Evolutionary conservation across 2,888 invertebrate genomes (phyloP).

Genomic region (Morpho achilles): DNA sequence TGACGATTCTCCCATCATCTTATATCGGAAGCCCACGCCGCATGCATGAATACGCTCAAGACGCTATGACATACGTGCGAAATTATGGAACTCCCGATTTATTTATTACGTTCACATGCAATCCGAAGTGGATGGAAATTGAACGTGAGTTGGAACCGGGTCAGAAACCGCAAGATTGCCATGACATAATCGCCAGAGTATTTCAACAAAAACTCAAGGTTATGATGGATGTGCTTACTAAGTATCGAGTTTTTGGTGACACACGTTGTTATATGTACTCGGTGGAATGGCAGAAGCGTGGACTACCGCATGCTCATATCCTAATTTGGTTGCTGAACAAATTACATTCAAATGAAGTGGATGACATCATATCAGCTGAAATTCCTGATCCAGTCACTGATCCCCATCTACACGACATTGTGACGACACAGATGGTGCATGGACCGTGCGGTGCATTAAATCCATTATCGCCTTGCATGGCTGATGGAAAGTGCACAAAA

Average conservation of each 20-base stretch:
- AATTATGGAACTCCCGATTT: constrained; percentile 12
- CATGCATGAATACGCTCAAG: constrained; percentile 11
- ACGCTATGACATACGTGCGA: constrained; percentile 16
- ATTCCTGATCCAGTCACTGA: constrained; percentile 29
- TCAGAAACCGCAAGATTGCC: constrained; percentile 12
- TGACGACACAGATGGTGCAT: constrained; percentile 50
- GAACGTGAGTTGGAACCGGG: background rate
- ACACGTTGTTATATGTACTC: constrained; percentile 15
- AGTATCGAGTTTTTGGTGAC: constrained; percentile 10
- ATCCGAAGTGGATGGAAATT: constrained; percentile 14
- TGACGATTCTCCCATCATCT: constrained; percentile 16
- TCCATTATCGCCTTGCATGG: constrained; percentile 47
- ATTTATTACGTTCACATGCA: constrained; percentile 15
- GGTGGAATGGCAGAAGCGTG: constrained; percentile 8
- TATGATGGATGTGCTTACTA: constrained; percentile 3
- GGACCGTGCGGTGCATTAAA: constrained; percentile 51
- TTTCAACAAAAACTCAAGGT: constrained; percentile 8
- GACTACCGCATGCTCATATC: constrained; percentile 4
- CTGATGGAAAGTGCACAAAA: constrained; percentile 40
- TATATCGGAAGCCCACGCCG: constrained; percentile 15
- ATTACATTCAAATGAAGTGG: constrained; percentile 31
- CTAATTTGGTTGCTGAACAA: constrained; percentile 31
- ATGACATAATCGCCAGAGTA: constrained; percentile 16
- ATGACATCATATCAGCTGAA: constrained; percentile 28
- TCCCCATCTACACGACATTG: constrained; percentile 33